These are phyloP conservation scores for Phoebastria nigripes DNA, from an alignment of 2,797 vertebrate species.

Conservation along the genomic window DNA sequence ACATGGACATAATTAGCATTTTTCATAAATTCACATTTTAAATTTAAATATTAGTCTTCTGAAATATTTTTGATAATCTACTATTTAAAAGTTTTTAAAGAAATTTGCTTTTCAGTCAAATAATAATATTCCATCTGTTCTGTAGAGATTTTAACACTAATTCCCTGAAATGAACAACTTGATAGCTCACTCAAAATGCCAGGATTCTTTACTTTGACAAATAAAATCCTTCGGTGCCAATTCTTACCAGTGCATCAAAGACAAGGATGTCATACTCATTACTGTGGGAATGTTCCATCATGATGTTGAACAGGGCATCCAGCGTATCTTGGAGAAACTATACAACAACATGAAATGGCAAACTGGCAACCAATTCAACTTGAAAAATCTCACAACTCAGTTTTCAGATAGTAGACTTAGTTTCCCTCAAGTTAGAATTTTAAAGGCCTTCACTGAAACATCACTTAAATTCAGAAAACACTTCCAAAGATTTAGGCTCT, in stretches of 20 bases:
- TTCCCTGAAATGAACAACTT: not conserved
- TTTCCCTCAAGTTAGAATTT: not conserved
- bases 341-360: not conserved
- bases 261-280: conserved; percentile 95
- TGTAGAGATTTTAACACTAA: not conserved
- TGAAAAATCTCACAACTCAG: not conserved
- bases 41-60: not conserved
- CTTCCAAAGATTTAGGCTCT: not conserved
- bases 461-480: not conserved
- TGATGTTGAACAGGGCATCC: conserved; percentile 98
- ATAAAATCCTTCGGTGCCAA: not conserved
- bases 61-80: not conserved
- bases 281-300: conserved; percentile 97
- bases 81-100: not conserved
- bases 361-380: not conserved
- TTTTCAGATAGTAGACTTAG: not conserved
- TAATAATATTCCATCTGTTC: not conserved
- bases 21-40: not conserved
- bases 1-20: conserved; percentile 3
- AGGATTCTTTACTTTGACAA: not conserved
- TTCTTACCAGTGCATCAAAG: conserved; percentile 93
- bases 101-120: not conserved
- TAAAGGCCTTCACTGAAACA: not conserved
- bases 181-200: not conserved
- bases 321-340: conserved; percentile 96